These are phyloP conservation scores for Cecropterus lyciades DNA, from an alignment of 1,140 invertebrate species.

Conservation along the genomic window DNA sequence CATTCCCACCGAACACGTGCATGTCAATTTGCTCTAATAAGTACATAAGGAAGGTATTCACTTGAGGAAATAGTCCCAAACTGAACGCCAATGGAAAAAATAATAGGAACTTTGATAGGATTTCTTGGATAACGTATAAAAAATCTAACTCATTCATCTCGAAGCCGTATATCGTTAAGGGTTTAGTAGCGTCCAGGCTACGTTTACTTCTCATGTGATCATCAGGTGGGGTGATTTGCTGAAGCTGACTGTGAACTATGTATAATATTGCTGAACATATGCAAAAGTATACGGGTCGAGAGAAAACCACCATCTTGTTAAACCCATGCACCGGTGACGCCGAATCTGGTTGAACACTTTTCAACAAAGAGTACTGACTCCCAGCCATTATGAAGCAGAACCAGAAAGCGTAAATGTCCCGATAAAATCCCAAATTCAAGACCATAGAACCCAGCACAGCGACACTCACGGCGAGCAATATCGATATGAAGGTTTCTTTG, in stretches of 20 bases:
- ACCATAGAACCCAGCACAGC: constrained; percentile 93
- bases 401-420: constrained; percentile 96
- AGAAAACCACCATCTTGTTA: constrained; percentile 97
- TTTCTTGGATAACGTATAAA: constrained; percentile 89
- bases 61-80: constrained; percentile 97
- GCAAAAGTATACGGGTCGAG: constrained; percentile 97
- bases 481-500: constrained; percentile 93
- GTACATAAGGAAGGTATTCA: constrained; percentile 98
- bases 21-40: constrained; percentile 98
- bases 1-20: constrained; percentile 98
- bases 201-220: constrained; percentile 61
- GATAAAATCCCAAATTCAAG: constrained; percentile 94
- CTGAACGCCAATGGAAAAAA: constrained; percentile 97
- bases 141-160: constrained; percentile 88
- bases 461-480: constrained; percentile 94
- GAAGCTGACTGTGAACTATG: constrained; percentile 86
- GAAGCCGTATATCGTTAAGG: constrained; percentile 90
- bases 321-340: constrained; percentile 99
- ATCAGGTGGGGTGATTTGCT: constrained; percentile 62
- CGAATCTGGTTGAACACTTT: constrained; percentile 99
- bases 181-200: constrained; percentile 58
- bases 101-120: constrained; percentile 92
- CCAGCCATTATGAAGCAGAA: constrained; percentile 98
- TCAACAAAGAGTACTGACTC: constrained; percentile 98
- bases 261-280: constrained; percentile 91